Evolutionary conservation across 2,797 vertebrate genomes (phyloP).

Genomic region (Emys orbicularis): DNA sequence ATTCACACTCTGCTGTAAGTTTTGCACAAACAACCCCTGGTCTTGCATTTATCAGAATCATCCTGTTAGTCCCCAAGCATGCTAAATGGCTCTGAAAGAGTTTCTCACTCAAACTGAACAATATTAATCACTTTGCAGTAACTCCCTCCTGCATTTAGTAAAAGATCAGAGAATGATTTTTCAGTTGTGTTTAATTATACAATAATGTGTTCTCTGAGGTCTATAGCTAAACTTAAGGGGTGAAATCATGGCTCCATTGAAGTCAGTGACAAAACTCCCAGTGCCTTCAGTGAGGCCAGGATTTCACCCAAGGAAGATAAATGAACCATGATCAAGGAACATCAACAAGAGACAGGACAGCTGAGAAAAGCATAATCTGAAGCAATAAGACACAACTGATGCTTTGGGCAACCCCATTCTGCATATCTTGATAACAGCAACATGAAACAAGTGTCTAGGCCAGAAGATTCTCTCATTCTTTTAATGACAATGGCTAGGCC

Average conservation of each 20-base stretch:
- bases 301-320: background rate
- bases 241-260: background rate
- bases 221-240: background rate
- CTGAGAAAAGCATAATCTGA: background rate
- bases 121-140: background rate
- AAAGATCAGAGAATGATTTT: background rate
- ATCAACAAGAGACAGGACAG: background rate
- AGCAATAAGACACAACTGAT: background rate
- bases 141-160: background rate
- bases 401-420: background rate
- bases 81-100: background rate
- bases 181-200: fast-evolving
- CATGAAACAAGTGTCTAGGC: background rate
- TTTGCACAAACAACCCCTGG: background rate
- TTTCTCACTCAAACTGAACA: fast-evolving
- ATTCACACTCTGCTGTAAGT: background rate
- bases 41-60: background rate
- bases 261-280: background rate
- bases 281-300: background rate
- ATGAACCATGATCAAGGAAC: background rate
- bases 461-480: background rate
- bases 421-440: background rate
- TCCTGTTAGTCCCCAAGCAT: background rate
- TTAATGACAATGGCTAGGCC: background rate
- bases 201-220: fast-evolving